These are phyloP conservation scores for Plebejus melissa DNA, from an alignment of 2,888 invertebrate genomes.

Conservation along the genomic window DNA sequence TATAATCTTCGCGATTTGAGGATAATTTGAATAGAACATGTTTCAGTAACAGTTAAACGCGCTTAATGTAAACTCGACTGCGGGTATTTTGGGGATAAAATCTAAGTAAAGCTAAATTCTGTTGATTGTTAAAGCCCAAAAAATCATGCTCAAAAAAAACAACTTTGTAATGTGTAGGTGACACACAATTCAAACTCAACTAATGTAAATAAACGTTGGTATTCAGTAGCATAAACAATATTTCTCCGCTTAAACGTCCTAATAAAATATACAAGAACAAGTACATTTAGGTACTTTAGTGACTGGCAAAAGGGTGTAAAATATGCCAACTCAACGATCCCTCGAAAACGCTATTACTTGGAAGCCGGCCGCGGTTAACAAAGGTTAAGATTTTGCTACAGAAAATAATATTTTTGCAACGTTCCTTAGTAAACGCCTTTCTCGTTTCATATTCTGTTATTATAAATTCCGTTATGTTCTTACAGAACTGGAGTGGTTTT, in stretches of 20 bases:
- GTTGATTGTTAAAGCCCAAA: too few relatives aligned
- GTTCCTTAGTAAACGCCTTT: neutral
- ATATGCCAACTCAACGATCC: slow-evolving; percentile 15
- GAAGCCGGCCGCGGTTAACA: neutral
- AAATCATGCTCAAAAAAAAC: too few relatives aligned
- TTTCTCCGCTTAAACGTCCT: neutral
- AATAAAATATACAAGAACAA: slow-evolving; percentile 2
- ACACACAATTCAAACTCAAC: too few relatives aligned
- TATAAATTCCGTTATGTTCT: neutral
- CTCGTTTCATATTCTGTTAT: neutral
- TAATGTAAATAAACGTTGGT: too few relatives aligned
- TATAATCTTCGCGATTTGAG: neutral
- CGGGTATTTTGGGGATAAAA: too few relatives aligned
- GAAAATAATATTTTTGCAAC: slow-evolving; percentile 16
- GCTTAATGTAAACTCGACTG: too few relatives aligned
- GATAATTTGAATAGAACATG: neutral
- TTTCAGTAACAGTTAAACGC: neutral
- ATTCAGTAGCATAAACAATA: too few relatives aligned
- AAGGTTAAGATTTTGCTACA: slow-evolving; percentile 13
- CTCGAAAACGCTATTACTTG: neutral
- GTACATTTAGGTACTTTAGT: neutral
- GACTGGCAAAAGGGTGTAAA: neutral
- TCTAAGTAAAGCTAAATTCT: too few relatives aligned
- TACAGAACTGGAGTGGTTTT: neutral
- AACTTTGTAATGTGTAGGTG: too few relatives aligned